phyloP scores from a whole-genome alignment of 2,113 vertebrate genomes.

The Theristicus caerulescens region DNA sequence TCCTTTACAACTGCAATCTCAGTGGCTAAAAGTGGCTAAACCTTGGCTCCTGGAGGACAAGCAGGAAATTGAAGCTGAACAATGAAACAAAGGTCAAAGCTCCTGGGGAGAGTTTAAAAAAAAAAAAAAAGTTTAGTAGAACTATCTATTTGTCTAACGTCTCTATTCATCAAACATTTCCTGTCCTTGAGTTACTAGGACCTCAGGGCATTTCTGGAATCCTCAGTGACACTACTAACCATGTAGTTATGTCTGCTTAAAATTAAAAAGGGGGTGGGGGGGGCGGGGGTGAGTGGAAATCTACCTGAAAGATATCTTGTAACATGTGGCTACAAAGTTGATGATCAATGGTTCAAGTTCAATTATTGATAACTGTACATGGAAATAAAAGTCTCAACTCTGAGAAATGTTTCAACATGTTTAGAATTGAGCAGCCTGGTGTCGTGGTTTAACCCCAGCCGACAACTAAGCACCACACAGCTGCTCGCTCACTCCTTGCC shows the following conservation, averaged over 20 bases:
- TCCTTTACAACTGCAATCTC: not conserved
- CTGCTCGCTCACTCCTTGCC: rapidly evolving
- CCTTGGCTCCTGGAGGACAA: not conserved
- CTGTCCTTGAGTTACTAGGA: not conserved
- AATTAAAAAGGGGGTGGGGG: not conserved
- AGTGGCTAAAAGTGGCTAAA: not conserved
- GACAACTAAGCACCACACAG: not conserved
- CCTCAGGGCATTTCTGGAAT: not conserved
- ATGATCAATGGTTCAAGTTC: not conserved
- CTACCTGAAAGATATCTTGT: not conserved
- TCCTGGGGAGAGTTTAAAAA: not conserved
- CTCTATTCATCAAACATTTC: not conserved
- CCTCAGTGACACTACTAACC: not conserved
- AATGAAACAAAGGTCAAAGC: not conserved
- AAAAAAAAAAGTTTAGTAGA: not conserved
- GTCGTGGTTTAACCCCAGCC: not conserved
- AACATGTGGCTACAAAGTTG: not conserved
- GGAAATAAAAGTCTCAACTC: not conserved
- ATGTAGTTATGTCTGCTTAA: not conserved
- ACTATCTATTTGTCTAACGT: not conserved
- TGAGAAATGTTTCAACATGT: not conserved
- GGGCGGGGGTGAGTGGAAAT: too few species aligned
- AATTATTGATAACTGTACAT: not conserved
- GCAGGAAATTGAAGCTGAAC: not conserved
- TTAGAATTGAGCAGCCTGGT: not conserved